Base-by-base conservation (phyloP, 2,113 vertebrate genomes). In the Periophthalmodon schlosseri region DNA sequence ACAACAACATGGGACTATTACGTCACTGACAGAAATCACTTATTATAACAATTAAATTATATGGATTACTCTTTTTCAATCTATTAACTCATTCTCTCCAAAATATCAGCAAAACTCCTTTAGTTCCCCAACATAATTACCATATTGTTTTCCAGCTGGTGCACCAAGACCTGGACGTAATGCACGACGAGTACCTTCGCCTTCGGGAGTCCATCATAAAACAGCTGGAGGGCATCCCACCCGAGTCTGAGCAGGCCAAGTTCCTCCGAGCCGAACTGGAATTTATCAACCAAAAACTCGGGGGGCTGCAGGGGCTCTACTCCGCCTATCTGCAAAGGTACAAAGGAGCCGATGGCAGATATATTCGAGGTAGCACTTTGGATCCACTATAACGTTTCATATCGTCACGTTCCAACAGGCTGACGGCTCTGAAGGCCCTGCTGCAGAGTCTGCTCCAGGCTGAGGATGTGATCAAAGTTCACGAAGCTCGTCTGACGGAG, bases 401-500 rank as follows among this genome's bases (percentile, higher is more conserved):
- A 54, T 5, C 18, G 6, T 50, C 1, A 16, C 65, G 69, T 33
- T 52, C 23, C 47, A 4, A 9, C 86, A 99, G 98, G 79, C 91
- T 99, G 80, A 93, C 90, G 4, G 85, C 95, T 0, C 84, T 97
- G 49, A 91, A 93, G 68, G 86, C 88, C 14, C 87, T 99, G 15
- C 94, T 97, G 18, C 96, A 97, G 87, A 91, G 86, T 54, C 90
- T 97, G 66, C 86, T 95, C 0, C 94, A 96, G 74, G 92, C 93
- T 0, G 97, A 99, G 82, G 98, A 99, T 74, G 91, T 96, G 73
- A 83, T 99, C 20, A 97, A 97, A 91, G 96, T 97, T 70, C 93
- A 96, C 0, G 98, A 99, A 91, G 94, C 96, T 49, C 93, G 96
- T n/a, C 93, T 99, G 10, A 98, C 96, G 0, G 98, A 99, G 88